A percentile compares a stretch with the other conserved stretches of the same genome.
Evolutionary conservation across 2,113 vertebrate species (phyloP).

Genomic region (Perca fluviatilis): DNA sequence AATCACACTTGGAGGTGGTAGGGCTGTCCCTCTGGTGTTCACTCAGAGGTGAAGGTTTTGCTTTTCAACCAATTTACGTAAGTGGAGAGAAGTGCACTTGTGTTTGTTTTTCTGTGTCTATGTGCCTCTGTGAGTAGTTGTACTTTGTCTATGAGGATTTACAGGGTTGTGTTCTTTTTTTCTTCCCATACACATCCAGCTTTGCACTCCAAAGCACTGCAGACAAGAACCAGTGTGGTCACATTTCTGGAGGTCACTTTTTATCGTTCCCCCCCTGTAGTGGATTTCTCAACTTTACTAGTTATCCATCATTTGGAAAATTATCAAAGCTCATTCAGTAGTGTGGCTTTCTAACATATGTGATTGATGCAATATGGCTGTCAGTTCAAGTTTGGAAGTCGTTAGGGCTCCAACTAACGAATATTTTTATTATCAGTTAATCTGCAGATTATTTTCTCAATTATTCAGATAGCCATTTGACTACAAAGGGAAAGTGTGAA

Average conservation of each 20-base stretch:
- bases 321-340: not conserved
- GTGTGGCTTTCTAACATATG: not conserved
- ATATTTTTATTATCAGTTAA: not conserved
- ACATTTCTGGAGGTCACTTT: constrained; percentile 53
- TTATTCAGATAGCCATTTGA: too few species aligned
- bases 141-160: constrained; percentile 4
- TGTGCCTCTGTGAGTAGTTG: not conserved
- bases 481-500: not conserved
- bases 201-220: constrained; percentile 16
- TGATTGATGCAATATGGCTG: not conserved
- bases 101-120: constrained; percentile 3
- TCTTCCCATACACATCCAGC: not conserved
- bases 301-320: not conserved
- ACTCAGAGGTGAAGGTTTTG: constrained; percentile 36
- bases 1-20: not conserved
- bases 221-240: constrained; percentile 63
- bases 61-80: constrained; percentile 37
- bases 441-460: not conserved
- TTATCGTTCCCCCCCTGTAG: not conserved
- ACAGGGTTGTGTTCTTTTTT: not conserved
- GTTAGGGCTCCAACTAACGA: not conserved
- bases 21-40: constrained; percentile 12
- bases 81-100: constrained; percentile 16
- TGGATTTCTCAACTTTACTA: not conserved
- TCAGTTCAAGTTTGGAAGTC: not conserved